Base-by-base conservation (phyloP, 2,113 vertebrate genomes). In the Oriolus oriolus region DNA sequence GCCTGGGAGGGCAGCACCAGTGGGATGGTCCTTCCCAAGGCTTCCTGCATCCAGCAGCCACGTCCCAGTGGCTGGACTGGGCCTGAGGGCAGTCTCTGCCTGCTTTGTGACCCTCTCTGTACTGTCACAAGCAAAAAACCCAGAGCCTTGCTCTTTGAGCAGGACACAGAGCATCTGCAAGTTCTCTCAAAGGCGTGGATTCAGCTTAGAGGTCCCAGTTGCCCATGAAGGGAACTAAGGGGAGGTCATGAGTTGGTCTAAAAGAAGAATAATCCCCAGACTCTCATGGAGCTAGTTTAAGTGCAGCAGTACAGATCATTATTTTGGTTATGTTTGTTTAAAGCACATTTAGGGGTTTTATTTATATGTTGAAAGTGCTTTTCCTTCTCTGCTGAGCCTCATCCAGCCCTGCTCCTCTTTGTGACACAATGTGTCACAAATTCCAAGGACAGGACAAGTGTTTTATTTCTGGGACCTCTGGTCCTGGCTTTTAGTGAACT, bases 31-130 rank as follows among this genome's bases (percentile, higher is more conserved):
- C 37, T 70, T 80, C 69, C 59, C 35, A 20, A 68, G 35, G 49
- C n/a, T 56, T 19, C 2, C 3, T 71, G 30, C 47, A 27, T 17
- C 68, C 68, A 76, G 37, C 63, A 65, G 31, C 28, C 35, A 12
- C 0, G 0, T 68, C 60, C 53, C 57, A 0, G 0, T 13, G 33
- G 45, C 65, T 45, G 73, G 24, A 11, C 3, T 68, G 73, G 39
- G 5, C 14, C 45, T 80, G 21, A 16, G 68, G 22, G 27, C 45
- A 44, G 56, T 9, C 35, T 60, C 53, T 81, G 64, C 49, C 39
- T 71, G 53, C 35, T 77, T 28, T 73, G 26, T 41, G 53, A 27
- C 22, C 12, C 21, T 2, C 35, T n/a, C 74, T 87, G 68, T 19
- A 6, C 41, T 19, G 9, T 15, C 6, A 0, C 15, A 68, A 74